A percentile compares a stretch with the other conserved stretches of the same genome.
Conservation (phyloP, 1,140 invertebrate genomes). For the Cherax quadricarinatus region DNA sequence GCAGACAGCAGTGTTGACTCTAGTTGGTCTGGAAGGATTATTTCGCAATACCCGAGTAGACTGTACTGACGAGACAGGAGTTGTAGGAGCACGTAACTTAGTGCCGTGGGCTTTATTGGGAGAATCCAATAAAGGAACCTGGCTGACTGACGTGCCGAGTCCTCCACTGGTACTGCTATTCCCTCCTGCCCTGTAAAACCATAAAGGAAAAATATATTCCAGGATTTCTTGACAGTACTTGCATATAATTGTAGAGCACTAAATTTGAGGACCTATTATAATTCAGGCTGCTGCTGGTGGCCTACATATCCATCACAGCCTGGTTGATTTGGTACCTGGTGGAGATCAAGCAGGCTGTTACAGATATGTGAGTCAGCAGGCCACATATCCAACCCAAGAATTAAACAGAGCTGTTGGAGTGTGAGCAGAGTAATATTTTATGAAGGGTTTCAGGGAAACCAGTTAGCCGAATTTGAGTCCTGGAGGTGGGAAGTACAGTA, state of each 20-base stretch:
- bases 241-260: not conserved
- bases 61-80: constrained; percentile 2
- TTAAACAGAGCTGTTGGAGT: too few relatives aligned
- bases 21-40: constrained; percentile 27
- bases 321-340: too few relatives aligned
- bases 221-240: not conserved
- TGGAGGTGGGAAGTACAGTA: too few relatives aligned
- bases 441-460: too few relatives aligned
- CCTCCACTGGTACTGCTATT: constrained; percentile 27
- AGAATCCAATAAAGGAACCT: not conserved
- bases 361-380: too few relatives aligned
- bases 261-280: too few relatives aligned
- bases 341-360: too few relatives aligned
- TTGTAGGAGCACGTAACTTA: not conserved
- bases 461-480: too few relatives aligned
- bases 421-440: too few relatives aligned
- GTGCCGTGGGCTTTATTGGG: not conserved
- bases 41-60: not conserved
- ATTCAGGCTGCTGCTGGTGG: too few relatives aligned
- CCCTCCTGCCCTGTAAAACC: constrained; percentile 35
- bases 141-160: constrained; percentile 8
- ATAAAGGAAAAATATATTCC: not conserved
- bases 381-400: too few relatives aligned
- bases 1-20: constrained; percentile 49
- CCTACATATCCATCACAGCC: too few relatives aligned